A percentile compares a stretch with the other conserved stretches of the same genome.
Conservation (phyloP, 2,113 vertebrate genomes). For the Haemorhous mexicanus region DNA sequence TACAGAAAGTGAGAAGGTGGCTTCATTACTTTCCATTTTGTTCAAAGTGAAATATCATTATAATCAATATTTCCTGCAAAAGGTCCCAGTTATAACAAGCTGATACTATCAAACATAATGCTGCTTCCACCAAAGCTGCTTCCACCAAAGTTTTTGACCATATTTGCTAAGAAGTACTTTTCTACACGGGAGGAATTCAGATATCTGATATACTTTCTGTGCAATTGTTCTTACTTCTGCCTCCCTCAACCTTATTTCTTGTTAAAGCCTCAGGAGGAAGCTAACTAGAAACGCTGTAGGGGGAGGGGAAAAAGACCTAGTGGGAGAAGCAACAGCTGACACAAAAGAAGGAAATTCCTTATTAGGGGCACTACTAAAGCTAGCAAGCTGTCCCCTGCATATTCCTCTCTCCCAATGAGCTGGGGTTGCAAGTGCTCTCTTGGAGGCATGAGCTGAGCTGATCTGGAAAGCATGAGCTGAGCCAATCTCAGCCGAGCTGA, state of each 20-base stretch:
- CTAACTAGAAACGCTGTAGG: neutral
- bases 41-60: neutral
- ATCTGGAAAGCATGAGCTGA: neutral
- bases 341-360: neutral
- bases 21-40: constrained; percentile 12
- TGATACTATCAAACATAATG: neutral
- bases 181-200: neutral
- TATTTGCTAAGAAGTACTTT: neutral
- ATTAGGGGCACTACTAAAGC: neutral
- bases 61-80: constrained; percentile 17
- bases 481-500: neutral
- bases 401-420: neutral
- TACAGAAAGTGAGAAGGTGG: neutral
- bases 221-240: neutral
- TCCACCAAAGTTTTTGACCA: neutral
- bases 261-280: neutral
- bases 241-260: neutral
- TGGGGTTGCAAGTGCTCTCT: neutral
- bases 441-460: neutral
- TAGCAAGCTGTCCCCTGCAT: neutral
- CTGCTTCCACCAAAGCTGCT: neutral
- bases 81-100: neutral
- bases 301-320: neutral
- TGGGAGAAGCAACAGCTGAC: neutral
- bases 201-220: neutral